These are phyloP conservation scores for Lacerta bilineata DNA, from an alignment of 2,797 vertebrate species.

Conservation along the genomic window DNA sequence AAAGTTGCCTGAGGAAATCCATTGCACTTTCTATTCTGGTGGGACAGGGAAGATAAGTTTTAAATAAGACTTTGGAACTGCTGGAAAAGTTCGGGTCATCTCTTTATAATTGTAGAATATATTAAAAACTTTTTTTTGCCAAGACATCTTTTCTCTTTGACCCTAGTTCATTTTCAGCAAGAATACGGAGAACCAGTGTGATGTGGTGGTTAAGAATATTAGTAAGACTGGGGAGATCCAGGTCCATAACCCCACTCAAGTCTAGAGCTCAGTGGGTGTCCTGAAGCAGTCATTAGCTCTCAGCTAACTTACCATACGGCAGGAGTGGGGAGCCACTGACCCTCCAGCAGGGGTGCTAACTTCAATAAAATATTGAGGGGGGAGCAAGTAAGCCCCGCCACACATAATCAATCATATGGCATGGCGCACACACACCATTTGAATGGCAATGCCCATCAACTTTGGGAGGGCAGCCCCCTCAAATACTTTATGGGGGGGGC, in stretches of 20 bases:
- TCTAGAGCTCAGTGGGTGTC: background rate
- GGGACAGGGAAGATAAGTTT: background rate
- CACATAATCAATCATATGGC: too few relatives aligned
- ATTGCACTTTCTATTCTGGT: background rate
- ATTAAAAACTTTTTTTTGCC: background rate
- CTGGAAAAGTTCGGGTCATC: background rate
- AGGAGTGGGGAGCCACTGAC: too few relatives aligned
- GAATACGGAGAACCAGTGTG: background rate
- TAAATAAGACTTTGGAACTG: background rate
- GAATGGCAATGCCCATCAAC: too few relatives aligned
- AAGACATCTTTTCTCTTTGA: background rate
- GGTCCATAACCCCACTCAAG: background rate
- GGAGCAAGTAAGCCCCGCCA: too few relatives aligned
- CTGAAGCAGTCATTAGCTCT: background rate
- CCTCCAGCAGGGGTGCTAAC: too few relatives aligned
- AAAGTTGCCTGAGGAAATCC: background rate
- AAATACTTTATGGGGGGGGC: too few relatives aligned
- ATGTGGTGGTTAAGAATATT: background rate
- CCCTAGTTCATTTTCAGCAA: background rate
- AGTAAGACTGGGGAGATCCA: background rate
- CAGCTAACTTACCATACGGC: too few relatives aligned
- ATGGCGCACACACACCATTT: too few relatives aligned
- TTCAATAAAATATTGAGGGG: too few relatives aligned
- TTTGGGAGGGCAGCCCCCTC: too few relatives aligned
- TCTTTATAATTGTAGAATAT: background rate